These are phyloP conservation scores for Leptobrachium leishanense DNA, from an alignment of 2,113 vertebrate genomes.

Conservation along the genomic window DNA sequence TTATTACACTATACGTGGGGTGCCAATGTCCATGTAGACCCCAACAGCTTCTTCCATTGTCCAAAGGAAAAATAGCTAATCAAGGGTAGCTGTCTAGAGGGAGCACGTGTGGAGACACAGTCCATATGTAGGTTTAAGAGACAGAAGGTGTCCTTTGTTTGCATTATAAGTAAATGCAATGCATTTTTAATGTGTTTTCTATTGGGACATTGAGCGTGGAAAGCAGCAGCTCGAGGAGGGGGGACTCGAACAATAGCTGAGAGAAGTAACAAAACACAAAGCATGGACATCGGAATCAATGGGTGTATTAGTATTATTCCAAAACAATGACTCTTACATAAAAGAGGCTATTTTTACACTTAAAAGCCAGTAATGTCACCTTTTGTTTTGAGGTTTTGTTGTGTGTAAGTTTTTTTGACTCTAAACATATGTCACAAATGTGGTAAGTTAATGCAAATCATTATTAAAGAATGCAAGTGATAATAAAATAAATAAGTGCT, in stretches of 20 bases:
- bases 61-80: not conserved
- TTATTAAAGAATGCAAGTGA: too few relatives aligned
- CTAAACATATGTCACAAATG: too few relatives aligned
- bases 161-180: conserved; percentile 26
- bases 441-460: too few relatives aligned
- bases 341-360: not conserved
- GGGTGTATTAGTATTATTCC: not conserved
- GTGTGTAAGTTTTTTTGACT: too few relatives aligned
- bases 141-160: conserved; percentile 41
- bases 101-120: conserved; percentile 8
- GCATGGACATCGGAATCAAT: not conserved
- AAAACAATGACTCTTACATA: not conserved
- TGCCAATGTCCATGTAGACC: not conserved
- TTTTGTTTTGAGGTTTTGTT: too few relatives aligned
- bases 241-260: conserved; percentile 16
- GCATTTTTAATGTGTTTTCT: conserved; percentile 42
- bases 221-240: conserved; percentile 14
- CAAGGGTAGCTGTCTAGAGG: not conserved
- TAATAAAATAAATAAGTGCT: too few relatives aligned
- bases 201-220: not conserved
- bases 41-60: not conserved
- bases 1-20: not conserved
- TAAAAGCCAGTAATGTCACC: not conserved
- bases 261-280: conserved; percentile 31
- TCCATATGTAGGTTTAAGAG: conserved; percentile 13